Evolutionary conservation across 1,140 invertebrate genomes (phyloP).

Genomic region (Trachymyrmex cornetzi): DNA sequence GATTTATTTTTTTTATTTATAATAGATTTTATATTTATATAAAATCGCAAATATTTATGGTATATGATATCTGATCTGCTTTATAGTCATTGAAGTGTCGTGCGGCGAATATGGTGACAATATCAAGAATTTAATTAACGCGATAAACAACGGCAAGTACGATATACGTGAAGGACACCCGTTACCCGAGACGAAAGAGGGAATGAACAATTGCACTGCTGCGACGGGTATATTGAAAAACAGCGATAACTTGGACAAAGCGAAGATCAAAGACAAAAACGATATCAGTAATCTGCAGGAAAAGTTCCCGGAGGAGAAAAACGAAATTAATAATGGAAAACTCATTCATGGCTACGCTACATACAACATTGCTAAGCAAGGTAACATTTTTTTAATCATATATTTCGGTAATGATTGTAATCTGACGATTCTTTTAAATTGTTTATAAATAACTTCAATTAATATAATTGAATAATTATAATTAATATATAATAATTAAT

Average conservation of each 20-base stretch:
- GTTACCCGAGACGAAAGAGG: slow-evolving; percentile 88
- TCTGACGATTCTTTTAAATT: background rate
- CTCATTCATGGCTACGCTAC: slow-evolving; percentile 88
- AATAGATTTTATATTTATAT: too few species aligned
- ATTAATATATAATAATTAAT: background rate
- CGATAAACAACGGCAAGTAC: slow-evolving; percentile 93
- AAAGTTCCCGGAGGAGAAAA: slow-evolving; percentile 87
- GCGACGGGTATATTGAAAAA: slow-evolving; percentile 75
- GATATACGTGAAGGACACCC: slow-evolving; percentile 90
- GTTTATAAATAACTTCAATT: background rate
- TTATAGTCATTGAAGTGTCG: slow-evolving; percentile 95
- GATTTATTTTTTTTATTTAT: background rate
- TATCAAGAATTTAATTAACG: slow-evolving; percentile 93
- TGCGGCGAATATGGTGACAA: slow-evolving; percentile 98
- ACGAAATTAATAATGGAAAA: slow-evolving; percentile 79
- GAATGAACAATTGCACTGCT: slow-evolving; percentile 89
- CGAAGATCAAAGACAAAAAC: slow-evolving; percentile 86
- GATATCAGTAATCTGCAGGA: slow-evolving; percentile 86
- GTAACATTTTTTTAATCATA: slow-evolving; percentile 63
- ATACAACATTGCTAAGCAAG: slow-evolving; percentile 90
- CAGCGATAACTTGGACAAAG: slow-evolving; percentile 79
- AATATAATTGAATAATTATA: background rate
- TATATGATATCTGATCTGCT: background rate
- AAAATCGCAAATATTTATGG: background rate
- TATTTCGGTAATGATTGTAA: slow-evolving; percentile 20